Base-by-base conservation (phyloP, 2,113 vertebrate species). In the Ceyx cyanopectus region DNA sequence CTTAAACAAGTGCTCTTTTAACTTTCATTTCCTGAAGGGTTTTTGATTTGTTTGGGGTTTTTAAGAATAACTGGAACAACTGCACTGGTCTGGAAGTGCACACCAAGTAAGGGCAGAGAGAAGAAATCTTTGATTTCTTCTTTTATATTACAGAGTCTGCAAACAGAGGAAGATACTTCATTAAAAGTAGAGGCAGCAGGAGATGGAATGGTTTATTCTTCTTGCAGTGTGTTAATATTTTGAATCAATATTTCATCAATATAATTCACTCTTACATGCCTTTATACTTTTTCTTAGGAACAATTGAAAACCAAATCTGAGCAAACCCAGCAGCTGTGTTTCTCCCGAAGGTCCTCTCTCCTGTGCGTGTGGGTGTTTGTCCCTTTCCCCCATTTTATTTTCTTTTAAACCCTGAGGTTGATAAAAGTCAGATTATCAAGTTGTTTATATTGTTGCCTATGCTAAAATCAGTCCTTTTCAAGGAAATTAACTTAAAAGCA, bases 261-360 rank as follows among this genome's bases (percentile, higher is more conserved):
- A 61, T 43, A 65, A 68, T 75, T 78, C 67, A 73, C 20, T 76
- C 29, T 83, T 75, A 60, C 7, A 15, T 43, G 50, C 60, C 41
- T 69, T 87, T 89, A 21, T 57, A 18, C 12, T 45, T 77, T 68
- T 88, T 66, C 50, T 30, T 45, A n/a, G 80, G 75, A 85, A 92
- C 82, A 95, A 83, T 7, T 83, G 50, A 84, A 95, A 92, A 88
- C 83, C 78, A 75, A 93, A 81, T 46, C 27, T 27, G 58, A 92
- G 80, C 77, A 82, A 76, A 77, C 54, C 50, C 86, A 86, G 61
- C 76, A 66, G 83, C n/a, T 91, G 57, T 15, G 6, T 69, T 80
- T 69, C 40, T 95, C 30, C 63, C 57, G 69, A 82, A 86, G 62
- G 75, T 61, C 69, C 57, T 87, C 37, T 81, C 9, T 23, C 73